Evolutionary conservation across 2,113 vertebrate species (phyloP).

Genomic region (Podocnemis expansa): DNA sequence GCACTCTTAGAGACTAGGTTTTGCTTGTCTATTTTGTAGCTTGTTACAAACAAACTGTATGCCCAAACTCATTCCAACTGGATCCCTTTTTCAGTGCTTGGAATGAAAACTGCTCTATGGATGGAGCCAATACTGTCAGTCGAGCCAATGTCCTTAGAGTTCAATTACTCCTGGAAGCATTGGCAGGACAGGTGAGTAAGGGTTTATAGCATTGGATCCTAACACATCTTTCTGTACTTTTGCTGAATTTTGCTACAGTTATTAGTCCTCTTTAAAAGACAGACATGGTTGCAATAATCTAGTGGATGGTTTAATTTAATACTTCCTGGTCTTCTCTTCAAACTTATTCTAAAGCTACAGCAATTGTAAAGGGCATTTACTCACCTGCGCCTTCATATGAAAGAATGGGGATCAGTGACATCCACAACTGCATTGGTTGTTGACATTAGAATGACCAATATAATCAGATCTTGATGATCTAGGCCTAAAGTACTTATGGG

Average conservation of each 20-base stretch:
- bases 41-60: constrained; percentile 44
- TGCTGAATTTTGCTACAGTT: background rate
- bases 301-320: background rate
- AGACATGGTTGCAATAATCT: background rate
- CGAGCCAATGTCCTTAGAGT: background rate
- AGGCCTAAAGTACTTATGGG: background rate
- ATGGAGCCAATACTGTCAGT: background rate
- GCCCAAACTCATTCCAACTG: background rate
- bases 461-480: background rate
- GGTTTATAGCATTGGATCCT: background rate
- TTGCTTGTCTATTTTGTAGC: background rate
- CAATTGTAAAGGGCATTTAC: background rate
- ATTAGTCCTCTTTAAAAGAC: background rate
- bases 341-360: background rate
- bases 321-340: background rate
- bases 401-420: background rate
- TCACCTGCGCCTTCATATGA: background rate
- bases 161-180: background rate
- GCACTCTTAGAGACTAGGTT: background rate
- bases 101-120: constrained; percentile 26
- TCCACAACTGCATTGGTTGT: background rate
- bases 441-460: background rate
- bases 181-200: too few species aligned
- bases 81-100: constrained; percentile 31
- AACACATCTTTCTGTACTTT: background rate